Evolutionary conservation across 1,140 invertebrate genomes (phyloP).

Genomic region (Diorhabda sublineata): DNA sequence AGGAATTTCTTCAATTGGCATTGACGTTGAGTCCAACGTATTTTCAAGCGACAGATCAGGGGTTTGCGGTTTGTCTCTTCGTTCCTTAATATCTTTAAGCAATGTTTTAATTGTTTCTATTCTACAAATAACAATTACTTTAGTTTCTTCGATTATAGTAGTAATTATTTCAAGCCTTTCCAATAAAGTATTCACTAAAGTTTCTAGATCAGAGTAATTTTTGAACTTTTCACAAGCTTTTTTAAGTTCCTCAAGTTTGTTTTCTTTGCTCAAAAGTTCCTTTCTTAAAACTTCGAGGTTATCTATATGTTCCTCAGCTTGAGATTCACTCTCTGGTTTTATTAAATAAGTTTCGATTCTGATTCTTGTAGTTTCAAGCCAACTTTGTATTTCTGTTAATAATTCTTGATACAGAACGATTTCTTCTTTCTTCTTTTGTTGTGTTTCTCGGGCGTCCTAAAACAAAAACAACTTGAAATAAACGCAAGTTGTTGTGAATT

Average conservation of each 20-base stretch:
- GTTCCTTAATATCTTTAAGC: slow-evolving; percentile 44
- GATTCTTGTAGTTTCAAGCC: slow-evolving; percentile 50
- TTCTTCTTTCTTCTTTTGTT: slow-evolving; percentile 55
- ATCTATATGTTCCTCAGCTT: slow-evolving; percentile 49
- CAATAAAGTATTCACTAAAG: slow-evolving; percentile 53
- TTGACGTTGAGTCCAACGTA: slow-evolving; percentile 58
- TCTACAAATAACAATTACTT: slow-evolving; percentile 53
- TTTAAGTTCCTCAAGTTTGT: slow-evolving; percentile 55
- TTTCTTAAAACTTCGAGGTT: slow-evolving; percentile 51
- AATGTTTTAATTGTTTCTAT: slow-evolving; percentile 51
- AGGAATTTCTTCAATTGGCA: slow-evolving; percentile 56
- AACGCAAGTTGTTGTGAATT: no score
- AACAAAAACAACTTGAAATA: slow-evolving; percentile 20
- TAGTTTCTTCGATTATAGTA: slow-evolving; percentile 54
- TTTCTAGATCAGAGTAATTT: slow-evolving; percentile 48
- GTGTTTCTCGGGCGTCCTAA: slow-evolving; percentile 52
- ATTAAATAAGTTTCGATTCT: slow-evolving; percentile 32
- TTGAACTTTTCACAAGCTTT: slow-evolving; percentile 52
- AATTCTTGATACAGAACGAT: slow-evolving; percentile 57
- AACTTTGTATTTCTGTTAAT: slow-evolving; percentile 59
- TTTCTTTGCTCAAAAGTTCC: slow-evolving; percentile 56
- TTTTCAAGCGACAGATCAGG: slow-evolving; percentile 51
- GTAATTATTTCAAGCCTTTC: slow-evolving; percentile 55
- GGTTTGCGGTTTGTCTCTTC: slow-evolving; percentile 30
- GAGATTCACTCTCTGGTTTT: slow-evolving; percentile 41